Percentiles rank a stretch among this genome's conserved stretches.
Conservation (phyloP, 2,113 vertebrate genomes). For the Ia io region DNA sequence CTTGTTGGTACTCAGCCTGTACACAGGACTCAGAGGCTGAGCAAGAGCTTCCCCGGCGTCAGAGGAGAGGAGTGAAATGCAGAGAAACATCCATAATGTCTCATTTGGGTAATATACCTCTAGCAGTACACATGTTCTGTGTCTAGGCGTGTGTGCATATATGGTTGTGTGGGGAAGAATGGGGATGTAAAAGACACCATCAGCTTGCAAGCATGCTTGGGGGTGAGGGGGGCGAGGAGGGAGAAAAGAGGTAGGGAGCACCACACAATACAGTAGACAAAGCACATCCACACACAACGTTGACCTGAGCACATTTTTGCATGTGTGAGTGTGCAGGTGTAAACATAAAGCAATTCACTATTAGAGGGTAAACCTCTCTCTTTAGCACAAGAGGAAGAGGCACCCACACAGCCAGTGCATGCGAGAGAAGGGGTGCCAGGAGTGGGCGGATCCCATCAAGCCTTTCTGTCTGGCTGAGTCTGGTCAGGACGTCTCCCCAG, state of each 20-base stretch:
- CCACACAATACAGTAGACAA: not conserved
- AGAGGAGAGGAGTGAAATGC: not conserved
- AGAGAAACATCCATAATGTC: fast-evolving
- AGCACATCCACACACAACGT: not conserved
- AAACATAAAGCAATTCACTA: not conserved
- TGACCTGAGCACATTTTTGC: not conserved
- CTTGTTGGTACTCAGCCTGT: not conserved
- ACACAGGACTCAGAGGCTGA: not conserved
- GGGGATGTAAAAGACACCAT: not conserved
- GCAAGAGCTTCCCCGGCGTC: not conserved
- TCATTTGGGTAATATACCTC: not conserved
- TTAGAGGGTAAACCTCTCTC: not conserved
- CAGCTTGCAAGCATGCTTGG: not conserved
- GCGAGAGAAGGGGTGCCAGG: fast-evolving
- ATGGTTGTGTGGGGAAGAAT: not conserved
- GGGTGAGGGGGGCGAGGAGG: no score
- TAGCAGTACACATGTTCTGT: fast-evolving
- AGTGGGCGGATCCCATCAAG: not conserved
- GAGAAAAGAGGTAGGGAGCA: no score
- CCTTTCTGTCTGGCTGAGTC: not conserved
- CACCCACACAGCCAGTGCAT: fast-evolving
- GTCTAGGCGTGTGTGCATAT: fast-evolving
- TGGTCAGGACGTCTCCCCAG: not conserved
- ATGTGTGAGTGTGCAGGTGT: not conserved
- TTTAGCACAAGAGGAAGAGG: not conserved